Evolutionary conservation across 2,888 invertebrate genomes (phyloP).

Genomic region (Cosmopolites sordidus): DNA sequence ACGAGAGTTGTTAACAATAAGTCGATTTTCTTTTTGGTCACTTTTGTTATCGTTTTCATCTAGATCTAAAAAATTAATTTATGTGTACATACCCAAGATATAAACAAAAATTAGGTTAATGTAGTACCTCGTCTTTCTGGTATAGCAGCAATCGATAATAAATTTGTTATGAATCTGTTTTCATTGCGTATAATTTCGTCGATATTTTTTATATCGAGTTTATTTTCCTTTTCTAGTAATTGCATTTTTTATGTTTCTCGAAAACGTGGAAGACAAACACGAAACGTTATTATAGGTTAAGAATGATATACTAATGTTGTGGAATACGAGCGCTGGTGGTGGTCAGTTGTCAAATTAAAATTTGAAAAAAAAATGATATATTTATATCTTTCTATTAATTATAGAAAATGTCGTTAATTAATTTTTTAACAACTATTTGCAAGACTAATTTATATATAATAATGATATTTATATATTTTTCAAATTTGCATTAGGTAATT

Average conservation of each 20-base stretch:
- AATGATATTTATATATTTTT: no score
- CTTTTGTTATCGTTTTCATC: constrained; percentile 44
- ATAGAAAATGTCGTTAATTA: no score
- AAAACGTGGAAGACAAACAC: no score
- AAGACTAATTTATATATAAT: no score
- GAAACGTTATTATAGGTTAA: no score
- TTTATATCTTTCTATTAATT: no score
- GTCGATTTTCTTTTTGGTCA: constrained; percentile 9
- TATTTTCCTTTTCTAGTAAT: constrained; percentile 29
- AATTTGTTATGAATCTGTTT: constrained; percentile 55
- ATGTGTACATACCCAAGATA: constrained; percentile 14
- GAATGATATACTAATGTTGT: no score
- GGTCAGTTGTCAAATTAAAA: no score
- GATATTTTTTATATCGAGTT: constrained; percentile 42
- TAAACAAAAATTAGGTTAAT: neutral
- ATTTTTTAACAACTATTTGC: no score
- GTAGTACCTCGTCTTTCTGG: constrained; percentile 43
- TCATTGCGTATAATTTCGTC: constrained; percentile 53
- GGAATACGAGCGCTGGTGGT: no score
- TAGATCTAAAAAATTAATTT: constrained; percentile 37
- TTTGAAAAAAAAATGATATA: no score
- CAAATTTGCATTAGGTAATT: no score
- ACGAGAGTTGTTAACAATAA: constrained; percentile 28
- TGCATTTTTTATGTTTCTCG: constrained; percentile 31
- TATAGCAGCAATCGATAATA: constrained; percentile 56